Conservation (phyloP, 2,113 vertebrate species). For the Notechis scutatus region DNA sequence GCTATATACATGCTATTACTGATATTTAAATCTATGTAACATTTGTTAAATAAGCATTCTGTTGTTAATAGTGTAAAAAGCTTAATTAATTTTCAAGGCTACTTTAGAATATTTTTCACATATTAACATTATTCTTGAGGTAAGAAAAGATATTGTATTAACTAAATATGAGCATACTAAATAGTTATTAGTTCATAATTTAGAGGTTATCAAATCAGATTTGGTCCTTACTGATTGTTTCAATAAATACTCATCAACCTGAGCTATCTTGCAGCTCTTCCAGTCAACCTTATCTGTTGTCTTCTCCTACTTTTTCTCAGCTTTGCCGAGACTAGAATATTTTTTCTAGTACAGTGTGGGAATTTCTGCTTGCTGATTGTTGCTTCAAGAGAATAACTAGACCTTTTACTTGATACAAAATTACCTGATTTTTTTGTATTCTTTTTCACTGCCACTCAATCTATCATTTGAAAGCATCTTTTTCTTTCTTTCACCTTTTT, state of each 20-base stretch:
- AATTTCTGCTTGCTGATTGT: background rate
- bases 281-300: background rate
- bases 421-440: background rate
- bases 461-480: background rate
- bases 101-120: background rate
- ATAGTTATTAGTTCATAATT: background rate
- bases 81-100: background rate
- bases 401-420: background rate
- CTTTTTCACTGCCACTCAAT: background rate
- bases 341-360: background rate
- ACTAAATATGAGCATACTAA: background rate
- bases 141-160: background rate
- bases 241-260: background rate
- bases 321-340: background rate
- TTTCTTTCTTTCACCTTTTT: background rate
- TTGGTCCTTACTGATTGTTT: background rate
- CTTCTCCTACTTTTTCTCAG: background rate
- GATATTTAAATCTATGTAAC: background rate
- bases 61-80: background rate
- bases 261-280: background rate
- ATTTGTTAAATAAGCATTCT: background rate
- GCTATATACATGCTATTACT: no score
- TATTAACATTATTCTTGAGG: background rate
- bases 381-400: background rate
- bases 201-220: background rate